Evolutionary conservation across 1,140 invertebrate species (phyloP), one percentile per base, ranked within the genome.

Genomic region (Drosophila trapezifrons): DNA sequence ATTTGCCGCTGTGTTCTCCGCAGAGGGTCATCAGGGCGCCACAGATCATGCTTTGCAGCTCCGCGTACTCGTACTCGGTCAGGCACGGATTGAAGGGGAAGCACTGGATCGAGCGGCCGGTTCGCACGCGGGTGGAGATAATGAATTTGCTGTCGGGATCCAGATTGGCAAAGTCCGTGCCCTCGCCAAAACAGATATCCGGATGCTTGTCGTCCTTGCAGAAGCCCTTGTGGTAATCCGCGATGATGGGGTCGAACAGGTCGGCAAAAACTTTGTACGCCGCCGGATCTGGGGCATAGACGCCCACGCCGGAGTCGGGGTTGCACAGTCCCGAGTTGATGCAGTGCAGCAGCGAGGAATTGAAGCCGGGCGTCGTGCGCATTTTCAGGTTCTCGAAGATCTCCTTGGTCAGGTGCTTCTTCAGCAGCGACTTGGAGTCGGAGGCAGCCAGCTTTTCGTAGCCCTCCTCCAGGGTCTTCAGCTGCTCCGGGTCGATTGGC

Each of bases 61-160:
- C 96, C 89, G 96, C 96, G 94, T 98, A 98, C 92, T 98, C 97
- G 69, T 95, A 95, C 92, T 98, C 97, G 58, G 96, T 98, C 49
- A 99, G 92, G 93, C 97, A 98, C 25, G 98, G 98, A 93, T 98
- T 99, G 95, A 99, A 99, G 22, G 98, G 97, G 92, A 98, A 99
- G 20, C 97, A 97, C 49, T 97, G 94, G 93, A 97, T 92, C 72
- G 96, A 97, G 70, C 98, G 96, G 25, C 97, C 97, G 92, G 97
- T 98, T 70, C 98, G 96, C 3, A 99, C 97, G 83, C 98, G 95
- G 55, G 98, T 99, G 12, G 98, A 99, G 17, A 99, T 95, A 62
- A 99, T 96, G 92, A 94, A 99, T 92, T 95, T 96, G 84, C 94
- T 93, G 80, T 94, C 93, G 10, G 98, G 98, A 93, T 99, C 98